Percentiles rank a stretch among this genome's conserved stretches.
These are phyloP conservation scores for Apteryx owenii DNA, from an alignment of 2,113 vertebrate genomes.

Conservation along the genomic window DNA sequence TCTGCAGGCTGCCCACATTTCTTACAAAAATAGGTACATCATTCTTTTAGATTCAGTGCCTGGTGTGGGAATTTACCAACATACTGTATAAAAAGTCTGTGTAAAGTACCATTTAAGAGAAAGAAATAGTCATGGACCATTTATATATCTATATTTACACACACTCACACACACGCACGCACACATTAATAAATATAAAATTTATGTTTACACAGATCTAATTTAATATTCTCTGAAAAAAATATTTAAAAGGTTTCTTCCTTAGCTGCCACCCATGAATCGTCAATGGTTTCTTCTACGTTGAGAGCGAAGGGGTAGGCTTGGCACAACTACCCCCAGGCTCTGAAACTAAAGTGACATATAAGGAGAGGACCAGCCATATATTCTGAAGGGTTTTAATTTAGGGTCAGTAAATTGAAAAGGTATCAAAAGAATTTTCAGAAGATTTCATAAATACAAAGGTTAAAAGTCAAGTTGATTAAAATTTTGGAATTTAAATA, in stretches of 20 bases:
- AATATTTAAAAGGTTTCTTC: constrained; percentile 43
- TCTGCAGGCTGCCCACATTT: not conserved
- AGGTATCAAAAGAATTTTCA: constrained; percentile 36
- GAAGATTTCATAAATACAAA: constrained; percentile 39
- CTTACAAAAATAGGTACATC: not conserved
- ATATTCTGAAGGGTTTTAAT: constrained; percentile 41
- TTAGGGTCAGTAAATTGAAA: constrained; percentile 28
- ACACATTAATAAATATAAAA: constrained; percentile 63
- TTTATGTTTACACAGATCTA: constrained; percentile 63
- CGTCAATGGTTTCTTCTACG: not conserved
- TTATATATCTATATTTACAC: constrained; percentile 50
- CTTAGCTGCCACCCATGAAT: constrained; percentile 51
- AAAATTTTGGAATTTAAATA: constrained; percentile 45
- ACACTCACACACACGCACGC: not conserved
- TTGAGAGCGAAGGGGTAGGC: not conserved
- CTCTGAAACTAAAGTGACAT: constrained; percentile 24
- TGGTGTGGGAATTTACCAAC: constrained; percentile 17
- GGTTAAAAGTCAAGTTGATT: not conserved
- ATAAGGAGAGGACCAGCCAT: constrained; percentile 36
- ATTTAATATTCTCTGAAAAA: constrained; percentile 61
- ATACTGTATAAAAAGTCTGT: constrained; percentile 7
- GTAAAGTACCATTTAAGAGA: constrained; percentile 66
- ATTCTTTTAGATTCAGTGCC: constrained; percentile 27
- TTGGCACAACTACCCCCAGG: not conserved
- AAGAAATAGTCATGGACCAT: constrained; percentile 59